These are phyloP conservation scores for Formica aserva DNA, from an alignment of 2,888 invertebrate species.

Conservation along the genomic window DNA sequence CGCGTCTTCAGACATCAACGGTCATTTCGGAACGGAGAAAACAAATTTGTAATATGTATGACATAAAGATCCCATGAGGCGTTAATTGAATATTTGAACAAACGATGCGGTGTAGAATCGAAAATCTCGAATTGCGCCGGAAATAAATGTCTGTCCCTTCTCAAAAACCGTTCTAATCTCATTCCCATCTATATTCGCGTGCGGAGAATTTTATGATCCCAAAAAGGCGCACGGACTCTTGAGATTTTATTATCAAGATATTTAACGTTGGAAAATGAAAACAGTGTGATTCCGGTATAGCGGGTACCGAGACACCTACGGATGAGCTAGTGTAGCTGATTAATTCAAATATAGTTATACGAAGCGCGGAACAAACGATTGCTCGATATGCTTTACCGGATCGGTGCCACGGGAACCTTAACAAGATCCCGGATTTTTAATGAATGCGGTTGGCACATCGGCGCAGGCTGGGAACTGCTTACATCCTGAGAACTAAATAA, in stretches of 20 bases:
- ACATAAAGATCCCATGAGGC: not conserved
- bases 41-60: not conserved
- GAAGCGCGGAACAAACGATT: slow-evolving; percentile 63
- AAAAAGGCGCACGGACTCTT: not conserved
- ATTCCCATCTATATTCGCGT: slow-evolving; percentile 11
- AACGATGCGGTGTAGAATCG: not conserved
- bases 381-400: slow-evolving; percentile 70
- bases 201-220: not conserved
- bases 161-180: not conserved
- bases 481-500: slow-evolving; percentile 81
- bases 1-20: slow-evolving; percentile 32
- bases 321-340: slow-evolving; percentile 34
- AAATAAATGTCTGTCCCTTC: not conserved
- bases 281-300: slow-evolving; percentile 26
- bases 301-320: not conserved
- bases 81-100: not conserved
- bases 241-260: slow-evolving; percentile 6
- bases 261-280: slow-evolving; percentile 21
- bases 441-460: slow-evolving; percentile 79
- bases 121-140: not conserved
- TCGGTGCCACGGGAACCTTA: slow-evolving; percentile 72
- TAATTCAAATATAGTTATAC: slow-evolving; percentile 56
- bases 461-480: slow-evolving; percentile 78
- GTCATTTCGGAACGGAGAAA: not conserved
- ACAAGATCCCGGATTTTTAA: slow-evolving; percentile 78